phyloP scores from a whole-genome alignment of 2,113 vertebrate genomes.

The Pangasianodon hypophthalmus region DNA sequence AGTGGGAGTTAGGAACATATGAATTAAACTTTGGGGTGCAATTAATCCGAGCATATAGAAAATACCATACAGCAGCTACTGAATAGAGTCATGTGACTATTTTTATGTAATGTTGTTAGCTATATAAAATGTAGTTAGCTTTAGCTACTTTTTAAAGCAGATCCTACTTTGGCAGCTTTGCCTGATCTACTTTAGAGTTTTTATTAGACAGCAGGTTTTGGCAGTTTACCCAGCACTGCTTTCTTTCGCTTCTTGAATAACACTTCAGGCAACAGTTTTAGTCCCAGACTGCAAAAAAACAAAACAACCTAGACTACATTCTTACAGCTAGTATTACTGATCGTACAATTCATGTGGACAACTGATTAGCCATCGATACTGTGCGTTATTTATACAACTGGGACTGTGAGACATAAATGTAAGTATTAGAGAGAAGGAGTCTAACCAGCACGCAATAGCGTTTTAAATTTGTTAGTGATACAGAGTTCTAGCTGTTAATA shows the following conservation, averaged over 20 bases:
- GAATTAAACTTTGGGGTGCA: neutral
- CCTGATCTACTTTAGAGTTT: neutral
- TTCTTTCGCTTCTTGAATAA: neutral
- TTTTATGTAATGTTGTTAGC: neutral
- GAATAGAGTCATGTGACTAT: neutral
- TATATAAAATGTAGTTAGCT: neutral
- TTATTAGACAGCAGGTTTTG: neutral
- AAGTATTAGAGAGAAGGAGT: neutral
- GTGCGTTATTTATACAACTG: neutral
- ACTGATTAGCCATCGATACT: neutral
- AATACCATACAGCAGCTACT: neutral
- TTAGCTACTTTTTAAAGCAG: neutral
- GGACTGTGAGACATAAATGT: neutral
- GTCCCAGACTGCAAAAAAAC: constrained; percentile 7
- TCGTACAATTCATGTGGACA: neutral
- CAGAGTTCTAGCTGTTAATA: neutral
- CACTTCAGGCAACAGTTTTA: neutral
- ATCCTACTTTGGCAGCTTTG: neutral
- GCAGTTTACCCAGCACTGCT: neutral
- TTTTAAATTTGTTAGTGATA: neutral
- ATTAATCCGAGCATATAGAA: neutral
- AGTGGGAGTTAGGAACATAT: neutral
- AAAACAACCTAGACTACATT: neutral
- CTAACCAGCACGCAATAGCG: neutral
- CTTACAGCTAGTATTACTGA: neutral